Base-by-base conservation (phyloP, 2,113 vertebrate species). In the Mobula hypostoma region DNA sequence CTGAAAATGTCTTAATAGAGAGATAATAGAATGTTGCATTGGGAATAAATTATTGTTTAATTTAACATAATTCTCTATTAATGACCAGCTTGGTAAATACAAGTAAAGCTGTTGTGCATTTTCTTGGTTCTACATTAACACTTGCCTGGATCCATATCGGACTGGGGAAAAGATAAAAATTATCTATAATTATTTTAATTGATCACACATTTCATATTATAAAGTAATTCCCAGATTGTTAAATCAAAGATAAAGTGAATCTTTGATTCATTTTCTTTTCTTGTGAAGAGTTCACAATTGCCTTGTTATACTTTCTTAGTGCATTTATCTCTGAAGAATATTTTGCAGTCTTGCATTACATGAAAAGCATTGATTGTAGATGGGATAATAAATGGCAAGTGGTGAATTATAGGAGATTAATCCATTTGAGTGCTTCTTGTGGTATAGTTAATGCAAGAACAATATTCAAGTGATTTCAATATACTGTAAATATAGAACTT, bases 311-410 rank as follows among this genome's bases (percentile, higher is more conserved):
- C n/a, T 29, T 48, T 63, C 6, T 36, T 15, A 19, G 12, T 32
- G 61, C 29, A 90, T n/a, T 68, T 66, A 29, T 5, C 83, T 63
- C 24, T n/a, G n/a, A 27, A 88, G 56, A 15, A 63, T 12, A n/a
- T 29, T 88, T 88, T 88, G 56, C 56, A 63, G 56, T 63, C 29
- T 90, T 66, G 85, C 85, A 19, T 68, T 90, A 66, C 63, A 88
- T 66, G 58, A 66, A 90, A 66, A 66, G 29, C 14, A 66, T 88
- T 66, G 61, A 66, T 66, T 88, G 85, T 88, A 88, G 32, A 68
- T 90, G 15, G 61, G 29, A 32, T 90, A 66, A 66, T 87, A 87
- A 88, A 88, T 90, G 61, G 85, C 61, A 66, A 66, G 85, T 27
- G 32, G 61, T 90, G 61, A 90, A 90, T 66, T 90, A 90, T 27